These are phyloP conservation scores for Watsonalla binaria DNA, from an alignment of 2,888 invertebrate genomes.

Conservation along the genomic window DNA sequence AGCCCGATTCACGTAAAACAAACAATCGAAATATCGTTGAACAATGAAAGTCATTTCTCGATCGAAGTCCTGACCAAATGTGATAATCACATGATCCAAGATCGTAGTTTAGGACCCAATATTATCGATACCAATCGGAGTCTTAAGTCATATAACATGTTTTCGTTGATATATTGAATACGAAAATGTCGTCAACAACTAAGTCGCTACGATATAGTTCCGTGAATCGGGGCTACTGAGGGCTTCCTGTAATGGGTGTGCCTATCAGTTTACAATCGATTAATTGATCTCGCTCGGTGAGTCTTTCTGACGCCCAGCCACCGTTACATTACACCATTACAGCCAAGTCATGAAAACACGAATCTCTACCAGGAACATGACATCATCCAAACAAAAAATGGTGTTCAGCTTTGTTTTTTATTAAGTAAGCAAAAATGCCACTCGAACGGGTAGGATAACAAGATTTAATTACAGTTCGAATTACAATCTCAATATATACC, in stretches of 20 bases:
- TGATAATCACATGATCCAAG: too few relatives aligned
- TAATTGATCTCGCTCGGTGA: constrained; percentile 40
- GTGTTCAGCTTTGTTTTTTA: not conserved
- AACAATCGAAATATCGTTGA: too few relatives aligned
- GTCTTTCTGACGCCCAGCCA: constrained; percentile 29
- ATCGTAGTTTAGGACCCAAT: too few relatives aligned
- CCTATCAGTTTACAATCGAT: constrained; percentile 36
- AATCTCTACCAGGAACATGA: constrained; percentile 34
- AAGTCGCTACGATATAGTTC: not conserved
- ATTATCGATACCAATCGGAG: too few relatives aligned
- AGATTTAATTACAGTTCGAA: not conserved
- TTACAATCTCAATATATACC: not conserved
- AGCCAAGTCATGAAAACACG: constrained; percentile 24
- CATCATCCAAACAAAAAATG: constrained; percentile 10
- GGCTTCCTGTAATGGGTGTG: constrained; percentile 13
- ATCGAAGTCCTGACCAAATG: too few relatives aligned
- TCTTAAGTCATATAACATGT: too few relatives aligned
- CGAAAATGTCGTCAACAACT: too few relatives aligned
- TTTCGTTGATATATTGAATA: too few relatives aligned
- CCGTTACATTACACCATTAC: constrained; percentile 32
- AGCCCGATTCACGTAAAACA: too few relatives aligned
- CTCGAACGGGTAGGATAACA: not conserved
- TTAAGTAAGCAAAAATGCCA: not conserved
- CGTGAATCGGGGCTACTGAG: not conserved
- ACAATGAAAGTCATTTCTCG: too few relatives aligned